A percentile compares a stretch with the other conserved stretches of the same genome.
These are phyloP conservation scores for Emydocephalus ijimae DNA, from an alignment of 2,113 vertebrate species.

Conservation along the genomic window DNA sequence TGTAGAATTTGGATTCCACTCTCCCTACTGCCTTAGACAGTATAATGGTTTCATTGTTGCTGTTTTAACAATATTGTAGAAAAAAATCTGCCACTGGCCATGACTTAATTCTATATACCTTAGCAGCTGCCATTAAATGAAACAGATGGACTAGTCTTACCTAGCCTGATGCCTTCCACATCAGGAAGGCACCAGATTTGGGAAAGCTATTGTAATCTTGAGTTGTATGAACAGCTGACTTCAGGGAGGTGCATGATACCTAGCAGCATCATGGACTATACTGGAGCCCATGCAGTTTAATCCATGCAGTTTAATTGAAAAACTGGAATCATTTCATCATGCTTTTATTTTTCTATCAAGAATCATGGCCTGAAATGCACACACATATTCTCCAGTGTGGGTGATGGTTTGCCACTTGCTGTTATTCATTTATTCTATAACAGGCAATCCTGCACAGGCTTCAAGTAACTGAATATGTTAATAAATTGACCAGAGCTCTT, in stretches of 20 bases:
- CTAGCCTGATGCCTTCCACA: background rate
- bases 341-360: background rate
- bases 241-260: background rate
- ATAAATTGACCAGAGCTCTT: background rate
- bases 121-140: background rate
- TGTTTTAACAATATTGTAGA: background rate
- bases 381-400: background rate
- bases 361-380: background rate
- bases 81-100: background rate
- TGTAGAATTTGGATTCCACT: background rate
- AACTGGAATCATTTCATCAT: background rate
- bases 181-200: background rate
- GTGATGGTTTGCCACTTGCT: background rate
- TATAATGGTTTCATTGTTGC: background rate
- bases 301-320: background rate
- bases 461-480: background rate
- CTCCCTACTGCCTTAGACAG: background rate
- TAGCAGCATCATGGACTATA: background rate
- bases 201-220: background rate
- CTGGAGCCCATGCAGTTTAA: background rate
- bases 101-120: background rate
- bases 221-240: background rate
- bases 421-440: background rate
- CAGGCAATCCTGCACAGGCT: background rate
- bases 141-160: background rate